Percentiles rank a stretch among this genome's conserved stretches.
phyloP scores from a whole-genome alignment of 2,797 vertebrate species.

The Notolepis coatsorum region DNA sequence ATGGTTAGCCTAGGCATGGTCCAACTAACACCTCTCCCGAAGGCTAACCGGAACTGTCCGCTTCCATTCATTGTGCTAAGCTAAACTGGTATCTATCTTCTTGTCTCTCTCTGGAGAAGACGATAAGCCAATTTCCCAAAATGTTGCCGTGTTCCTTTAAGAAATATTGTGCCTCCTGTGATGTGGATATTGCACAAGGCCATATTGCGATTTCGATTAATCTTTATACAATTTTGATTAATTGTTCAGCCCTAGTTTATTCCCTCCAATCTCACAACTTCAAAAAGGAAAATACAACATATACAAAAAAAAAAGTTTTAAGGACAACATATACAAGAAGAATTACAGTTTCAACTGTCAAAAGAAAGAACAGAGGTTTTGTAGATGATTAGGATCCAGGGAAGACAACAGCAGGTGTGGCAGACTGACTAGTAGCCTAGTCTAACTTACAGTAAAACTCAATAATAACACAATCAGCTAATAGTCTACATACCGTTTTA shows the following conservation, averaged over 20 bases:
- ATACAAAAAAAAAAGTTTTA: slow-evolving; percentile 20
- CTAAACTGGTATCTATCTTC: too few species aligned
- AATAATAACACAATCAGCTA: slow-evolving; percentile 3
- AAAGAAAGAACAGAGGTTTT: neutral
- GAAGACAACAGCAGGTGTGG: slow-evolving; percentile 37
- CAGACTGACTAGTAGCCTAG: slow-evolving; percentile 12
- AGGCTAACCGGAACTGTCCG: too few species aligned
- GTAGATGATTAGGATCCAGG: slow-evolving; percentile 12
- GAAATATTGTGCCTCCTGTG: too few species aligned
- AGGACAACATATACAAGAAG: neutral
- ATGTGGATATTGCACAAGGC: too few species aligned
- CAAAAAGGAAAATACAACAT: slow-evolving; percentile 9
- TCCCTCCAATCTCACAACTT: slow-evolving; percentile 38
- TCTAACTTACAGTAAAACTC: slow-evolving; percentile 41
- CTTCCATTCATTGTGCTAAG: too few species aligned
- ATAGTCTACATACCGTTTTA: slow-evolving; percentile 6
- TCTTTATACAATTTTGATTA: too few species aligned
- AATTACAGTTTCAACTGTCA: neutral
- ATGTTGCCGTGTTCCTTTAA: too few species aligned
- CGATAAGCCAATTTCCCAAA: too few species aligned
- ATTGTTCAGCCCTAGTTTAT: slow-evolving; percentile 25
- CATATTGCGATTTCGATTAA: too few species aligned
- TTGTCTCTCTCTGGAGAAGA: too few species aligned
- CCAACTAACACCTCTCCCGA: too few species aligned
- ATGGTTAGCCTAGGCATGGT: too few species aligned